These are phyloP conservation scores for Lottia scabra DNA, from an alignment of 2,888 invertebrate species.

Conservation along the genomic window DNA sequence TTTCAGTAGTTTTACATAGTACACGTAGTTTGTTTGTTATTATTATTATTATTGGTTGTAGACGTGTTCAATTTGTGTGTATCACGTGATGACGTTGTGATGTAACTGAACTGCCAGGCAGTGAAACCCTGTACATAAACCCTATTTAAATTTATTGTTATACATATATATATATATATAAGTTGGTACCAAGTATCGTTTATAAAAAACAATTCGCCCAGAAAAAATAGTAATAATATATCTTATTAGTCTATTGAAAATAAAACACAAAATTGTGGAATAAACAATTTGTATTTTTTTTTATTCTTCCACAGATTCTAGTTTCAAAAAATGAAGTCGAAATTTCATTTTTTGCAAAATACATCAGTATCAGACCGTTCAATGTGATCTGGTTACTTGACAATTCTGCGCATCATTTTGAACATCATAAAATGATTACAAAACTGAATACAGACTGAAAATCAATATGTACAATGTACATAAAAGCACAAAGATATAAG, in stretches of 20 bases:
- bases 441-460: too few species aligned
- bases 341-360: too few species aligned
- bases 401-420: too few species aligned
- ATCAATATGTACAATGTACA: too few species aligned
- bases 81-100: slow-evolving; percentile 1
- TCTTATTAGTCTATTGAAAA: background rate
- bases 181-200: background rate
- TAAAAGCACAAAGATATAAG: too few species aligned
- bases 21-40: background rate
- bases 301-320: background rate
- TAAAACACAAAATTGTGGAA: slow-evolving; percentile 3
- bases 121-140: background rate
- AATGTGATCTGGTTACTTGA: too few species aligned
- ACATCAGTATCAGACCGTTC: too few species aligned
- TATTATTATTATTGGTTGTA: background rate
- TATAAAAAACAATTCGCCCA: background rate
- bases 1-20: background rate
- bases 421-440: too few species aligned
- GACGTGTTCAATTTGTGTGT: background rate
- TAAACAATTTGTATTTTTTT: background rate
- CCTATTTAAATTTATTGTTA: background rate
- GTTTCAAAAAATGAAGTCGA: background rate
- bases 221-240: slow-evolving; percentile 1
- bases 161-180: background rate
- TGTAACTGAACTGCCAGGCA: background rate